phyloP scores from a whole-genome alignment of 2,888 invertebrate species.

The Ichneumoninae sp. region DNA sequence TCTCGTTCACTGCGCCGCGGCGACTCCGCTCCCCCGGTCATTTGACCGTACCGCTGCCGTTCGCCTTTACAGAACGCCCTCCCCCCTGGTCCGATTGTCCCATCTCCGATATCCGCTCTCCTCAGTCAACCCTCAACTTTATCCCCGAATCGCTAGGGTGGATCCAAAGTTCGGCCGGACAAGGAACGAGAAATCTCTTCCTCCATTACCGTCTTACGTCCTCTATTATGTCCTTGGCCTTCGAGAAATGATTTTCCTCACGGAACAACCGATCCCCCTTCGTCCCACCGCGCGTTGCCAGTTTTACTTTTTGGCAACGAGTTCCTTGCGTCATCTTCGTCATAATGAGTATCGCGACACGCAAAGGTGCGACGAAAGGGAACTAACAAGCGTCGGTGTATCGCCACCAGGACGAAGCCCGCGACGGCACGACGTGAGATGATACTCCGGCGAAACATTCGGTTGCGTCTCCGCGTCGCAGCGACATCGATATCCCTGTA shows the following conservation, averaged over 20 bases:
- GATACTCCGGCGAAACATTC: neutral
- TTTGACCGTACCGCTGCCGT: slow-evolving; percentile 65
- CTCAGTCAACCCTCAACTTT: slow-evolving; percentile 52
- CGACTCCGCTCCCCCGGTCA: slow-evolving; percentile 60
- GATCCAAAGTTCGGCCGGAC: slow-evolving; percentile 56
- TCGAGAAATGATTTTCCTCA: slow-evolving; percentile 53
- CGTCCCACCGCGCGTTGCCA: neutral
- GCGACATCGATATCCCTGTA: slow-evolving; percentile 62
- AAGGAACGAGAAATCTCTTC: slow-evolving; percentile 59
- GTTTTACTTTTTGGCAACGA: neutral
- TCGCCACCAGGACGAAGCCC: neutral
- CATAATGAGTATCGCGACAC: neutral
- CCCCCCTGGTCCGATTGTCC: slow-evolving; percentile 57
- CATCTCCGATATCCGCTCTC: slow-evolving; percentile 66
- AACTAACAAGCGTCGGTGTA: slow-evolving; percentile 5
- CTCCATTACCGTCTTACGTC: slow-evolving; percentile 44
- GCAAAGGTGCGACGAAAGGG: neutral
- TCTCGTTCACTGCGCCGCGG: slow-evolving; percentile 57
- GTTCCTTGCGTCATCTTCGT: neutral
- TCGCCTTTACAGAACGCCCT: slow-evolving; percentile 48
- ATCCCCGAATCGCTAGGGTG: slow-evolving; percentile 59
- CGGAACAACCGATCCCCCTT: slow-evolving; percentile 1
- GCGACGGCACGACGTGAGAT: neutral
- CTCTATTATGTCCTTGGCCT: slow-evolving; percentile 37
- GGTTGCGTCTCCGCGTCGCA: neutral